phyloP scores from a whole-genome alignment of 2,113 vertebrate genomes.

The Aphyosemion australe region DNA sequence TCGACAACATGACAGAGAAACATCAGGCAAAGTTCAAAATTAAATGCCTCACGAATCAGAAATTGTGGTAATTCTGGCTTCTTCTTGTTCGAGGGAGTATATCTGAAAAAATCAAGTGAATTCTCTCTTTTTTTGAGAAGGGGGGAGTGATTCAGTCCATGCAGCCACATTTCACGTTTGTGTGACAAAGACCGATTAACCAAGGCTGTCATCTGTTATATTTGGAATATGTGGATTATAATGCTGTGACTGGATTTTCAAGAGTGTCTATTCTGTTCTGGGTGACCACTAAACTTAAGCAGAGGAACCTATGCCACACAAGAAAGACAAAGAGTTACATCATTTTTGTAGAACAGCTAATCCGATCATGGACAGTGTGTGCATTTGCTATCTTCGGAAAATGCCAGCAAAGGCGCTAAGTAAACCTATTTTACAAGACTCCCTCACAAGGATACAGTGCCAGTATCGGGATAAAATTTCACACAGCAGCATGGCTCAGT shows the following conservation, averaged over 20 bases:
- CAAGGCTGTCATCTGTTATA: constrained; percentile 60
- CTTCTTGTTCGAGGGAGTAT: constrained; percentile 35
- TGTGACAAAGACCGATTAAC: constrained; percentile 63
- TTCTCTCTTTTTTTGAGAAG: constrained; percentile 21
- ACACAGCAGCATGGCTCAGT: constrained; percentile 80
- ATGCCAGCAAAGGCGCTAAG: constrained; percentile 82
- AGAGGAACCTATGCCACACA: constrained; percentile 78
- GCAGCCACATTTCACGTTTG: constrained; percentile 49
- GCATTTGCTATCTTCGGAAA: constrained; percentile 82
- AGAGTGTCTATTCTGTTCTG: constrained; percentile 56
- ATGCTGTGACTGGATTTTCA: constrained; percentile 54
- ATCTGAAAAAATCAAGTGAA: constrained; percentile 40
- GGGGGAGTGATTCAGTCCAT: constrained; percentile 36
- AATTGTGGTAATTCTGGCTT: constrained; percentile 56
- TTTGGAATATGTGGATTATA: constrained; percentile 62
- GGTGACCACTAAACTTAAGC: constrained; percentile 78
- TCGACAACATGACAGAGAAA: constrained; percentile 50
- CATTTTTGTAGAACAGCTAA: constrained; percentile 81
- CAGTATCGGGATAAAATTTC: constrained; percentile 82
- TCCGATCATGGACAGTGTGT: constrained; percentile 82
- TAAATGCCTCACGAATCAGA: constrained; percentile 59
- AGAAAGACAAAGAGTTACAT: constrained; percentile 85
- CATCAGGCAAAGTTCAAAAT: constrained; percentile 65
- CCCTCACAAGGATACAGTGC: constrained; percentile 80
- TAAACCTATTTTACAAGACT: constrained; percentile 85